A percentile compares a stretch with the other conserved stretches of the same genome.
phyloP scores from a whole-genome alignment of 2,888 invertebrate species.

The Cylloceria caligata region DNA sequence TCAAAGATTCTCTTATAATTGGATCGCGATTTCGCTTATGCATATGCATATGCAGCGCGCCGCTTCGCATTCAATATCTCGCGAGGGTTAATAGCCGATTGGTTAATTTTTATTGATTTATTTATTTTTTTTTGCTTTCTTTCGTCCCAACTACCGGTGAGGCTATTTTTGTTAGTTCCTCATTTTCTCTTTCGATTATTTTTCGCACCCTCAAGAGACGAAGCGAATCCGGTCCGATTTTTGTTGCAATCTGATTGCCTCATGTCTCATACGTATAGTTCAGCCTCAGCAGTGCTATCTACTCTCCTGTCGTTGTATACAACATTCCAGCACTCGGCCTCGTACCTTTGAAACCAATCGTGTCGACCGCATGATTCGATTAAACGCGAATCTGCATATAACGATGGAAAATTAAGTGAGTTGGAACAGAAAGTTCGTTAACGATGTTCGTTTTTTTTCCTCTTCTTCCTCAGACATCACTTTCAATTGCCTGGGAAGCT shows the following conservation, averaged over 20 bases:
- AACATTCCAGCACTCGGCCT: conserved; percentile 36
- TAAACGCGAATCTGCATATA: conserved; percentile 41
- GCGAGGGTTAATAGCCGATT: conserved; percentile 49
- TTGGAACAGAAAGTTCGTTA: conserved; percentile 22
- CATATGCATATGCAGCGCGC: conserved; percentile 60
- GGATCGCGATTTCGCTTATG: conserved; percentile 61
- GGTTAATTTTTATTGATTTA: conserved; percentile 31
- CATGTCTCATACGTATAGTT: background rate
- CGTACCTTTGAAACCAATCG: conserved; percentile 35
- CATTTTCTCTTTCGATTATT: conserved; percentile 47
- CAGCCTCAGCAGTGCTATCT: background rate
- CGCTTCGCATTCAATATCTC: conserved; percentile 49
- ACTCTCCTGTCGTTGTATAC: conserved; percentile 15
- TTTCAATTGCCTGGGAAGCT: conserved; percentile 88
- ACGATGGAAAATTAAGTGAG: conserved; percentile 41
- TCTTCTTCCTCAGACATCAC: conserved; percentile 85
- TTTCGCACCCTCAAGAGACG: conserved; percentile 5
- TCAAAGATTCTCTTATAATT: conserved; percentile 57
- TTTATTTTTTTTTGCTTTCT: conserved; percentile 5
- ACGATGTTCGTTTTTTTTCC: conserved; percentile 39
- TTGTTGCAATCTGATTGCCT: conserved; percentile 48
- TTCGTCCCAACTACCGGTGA: conserved; percentile 24
- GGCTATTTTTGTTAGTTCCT: conserved; percentile 29
- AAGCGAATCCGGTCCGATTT: conserved; percentile 51
- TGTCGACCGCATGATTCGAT: conserved; percentile 37